phyloP scores from a whole-genome alignment of 2,797 vertebrate genomes.

The Amblyopsis hoosieri region DNA sequence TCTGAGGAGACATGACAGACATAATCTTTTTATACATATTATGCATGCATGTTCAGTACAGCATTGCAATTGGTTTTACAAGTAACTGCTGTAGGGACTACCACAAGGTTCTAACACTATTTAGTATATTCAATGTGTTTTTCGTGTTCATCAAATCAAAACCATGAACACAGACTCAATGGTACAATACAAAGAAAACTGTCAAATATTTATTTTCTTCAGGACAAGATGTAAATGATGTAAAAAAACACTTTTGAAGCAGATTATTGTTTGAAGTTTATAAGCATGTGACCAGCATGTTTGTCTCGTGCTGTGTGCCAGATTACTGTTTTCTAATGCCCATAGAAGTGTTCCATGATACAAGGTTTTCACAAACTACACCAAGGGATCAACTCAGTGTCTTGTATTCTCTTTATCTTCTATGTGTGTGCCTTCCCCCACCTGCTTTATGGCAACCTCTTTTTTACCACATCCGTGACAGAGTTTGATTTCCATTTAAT shows the following conservation, averaged over 20 bases:
- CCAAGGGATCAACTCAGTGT: slow-evolving; percentile 31
- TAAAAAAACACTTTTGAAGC: slow-evolving; percentile 44
- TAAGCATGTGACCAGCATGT: slow-evolving; percentile 41
- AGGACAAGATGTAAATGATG: slow-evolving; percentile 26
- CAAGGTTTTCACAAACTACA: slow-evolving; percentile 46
- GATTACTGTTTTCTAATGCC: slow-evolving; percentile 56
- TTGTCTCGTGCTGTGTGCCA: slow-evolving; percentile 44
- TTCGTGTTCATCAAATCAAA: no score
- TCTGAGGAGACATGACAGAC: no score
- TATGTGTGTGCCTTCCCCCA: slow-evolving; percentile 4
- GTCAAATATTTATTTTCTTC: slow-evolving; percentile 19
- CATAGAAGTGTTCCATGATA: slow-evolving; percentile 40
- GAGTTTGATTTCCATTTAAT: slow-evolving; percentile 50
- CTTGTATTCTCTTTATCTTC: neutral
- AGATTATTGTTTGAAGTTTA: slow-evolving; percentile 54
- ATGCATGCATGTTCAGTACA: no score
- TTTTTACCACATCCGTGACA: slow-evolving; percentile 63
- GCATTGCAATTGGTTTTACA: no score
- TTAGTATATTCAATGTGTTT: no score
- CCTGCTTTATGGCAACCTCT: slow-evolving; percentile 51
- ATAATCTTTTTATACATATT: no score
- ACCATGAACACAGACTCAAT: neutral
- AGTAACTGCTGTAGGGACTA: no score
- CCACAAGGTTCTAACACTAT: no score
- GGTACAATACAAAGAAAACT: slow-evolving; percentile 6